These are phyloP conservation scores for Trinectes maculatus DNA, from an alignment of 2,113 vertebrate genomes.

Conservation along the genomic window DNA sequence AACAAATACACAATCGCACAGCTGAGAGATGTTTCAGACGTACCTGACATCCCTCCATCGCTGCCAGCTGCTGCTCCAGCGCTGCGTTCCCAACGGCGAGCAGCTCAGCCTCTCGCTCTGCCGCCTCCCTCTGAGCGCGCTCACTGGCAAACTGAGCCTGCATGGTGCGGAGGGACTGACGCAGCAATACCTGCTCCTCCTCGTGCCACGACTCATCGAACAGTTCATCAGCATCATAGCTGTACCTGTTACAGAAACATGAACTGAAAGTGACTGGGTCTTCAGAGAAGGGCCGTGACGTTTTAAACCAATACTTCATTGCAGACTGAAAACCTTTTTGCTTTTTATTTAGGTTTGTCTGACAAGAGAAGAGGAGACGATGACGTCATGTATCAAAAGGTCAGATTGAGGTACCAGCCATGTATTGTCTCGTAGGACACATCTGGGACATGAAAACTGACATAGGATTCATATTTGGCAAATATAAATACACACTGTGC, in stretches of 20 bases:
- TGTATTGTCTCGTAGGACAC: no score
- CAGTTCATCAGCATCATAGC: neutral
- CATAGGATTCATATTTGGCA: neutral
- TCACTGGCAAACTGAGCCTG: slow-evolving; percentile 88
- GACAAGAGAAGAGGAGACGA: no score
- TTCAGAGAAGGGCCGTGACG: no score
- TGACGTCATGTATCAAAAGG: no score
- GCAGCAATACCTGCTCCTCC: slow-evolving; percentile 86
- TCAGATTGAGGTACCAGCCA: no score
- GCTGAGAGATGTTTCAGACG: slow-evolving; percentile 14
- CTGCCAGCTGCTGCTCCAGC: slow-evolving; percentile 84
- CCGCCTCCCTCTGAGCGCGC: slow-evolving; percentile 79
- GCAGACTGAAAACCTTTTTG: no score
- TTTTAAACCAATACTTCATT: no score
- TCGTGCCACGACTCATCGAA: slow-evolving; percentile 74
- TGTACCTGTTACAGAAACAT: slow-evolving; percentile 42
- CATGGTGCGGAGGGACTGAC: slow-evolving; percentile 82
- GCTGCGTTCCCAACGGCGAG: slow-evolving; percentile 84
- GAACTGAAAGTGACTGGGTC: no score
- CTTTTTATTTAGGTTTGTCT: no score
- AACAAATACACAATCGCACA: no score
- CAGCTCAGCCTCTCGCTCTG: slow-evolving; percentile 85
- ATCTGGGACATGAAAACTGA: no score
- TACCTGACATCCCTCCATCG: slow-evolving; percentile 77
- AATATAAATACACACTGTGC: neutral